A percentile compares a stretch with the other conserved stretches of the same genome.
Evolutionary conservation across 64 coral and sea anemone genomes (phyloP).

Genomic region (Montipora efflorescens): DNA sequence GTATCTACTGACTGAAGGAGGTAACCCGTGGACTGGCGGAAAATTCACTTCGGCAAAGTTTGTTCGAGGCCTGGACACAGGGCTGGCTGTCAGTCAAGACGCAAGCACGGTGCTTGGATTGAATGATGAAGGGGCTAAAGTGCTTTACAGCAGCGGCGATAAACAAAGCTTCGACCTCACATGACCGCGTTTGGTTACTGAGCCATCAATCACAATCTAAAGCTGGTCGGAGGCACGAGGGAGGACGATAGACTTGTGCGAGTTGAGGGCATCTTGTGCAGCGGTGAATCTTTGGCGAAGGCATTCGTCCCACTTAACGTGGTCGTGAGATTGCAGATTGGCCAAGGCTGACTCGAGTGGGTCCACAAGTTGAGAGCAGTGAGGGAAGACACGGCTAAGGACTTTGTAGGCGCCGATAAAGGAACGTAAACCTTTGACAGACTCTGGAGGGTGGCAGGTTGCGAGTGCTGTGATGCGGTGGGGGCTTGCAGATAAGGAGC

Average conservation of each 20-base stretch:
- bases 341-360: background rate
- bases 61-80: too few species aligned
- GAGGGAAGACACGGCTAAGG: constrained; percentile 15
- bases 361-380: constrained; percentile 14
- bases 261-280: background rate
- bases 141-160: too few species aligned
- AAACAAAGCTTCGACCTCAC: too few species aligned
- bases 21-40: too few species aligned
- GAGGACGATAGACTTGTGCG: background rate
- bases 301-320: background rate
- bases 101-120: too few species aligned
- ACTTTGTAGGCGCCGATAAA: constrained; percentile 56
- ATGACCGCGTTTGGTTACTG: too few species aligned
- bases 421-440: constrained; percentile 21
- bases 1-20: too few species aligned
- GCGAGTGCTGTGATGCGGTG: constrained; percentile 11
- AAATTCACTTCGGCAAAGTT: too few species aligned
- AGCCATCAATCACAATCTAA: too few species aligned
- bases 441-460: background rate
- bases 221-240: background rate
- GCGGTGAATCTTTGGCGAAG: constrained; percentile 1
- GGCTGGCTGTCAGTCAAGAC: too few species aligned
- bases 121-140: too few species aligned
- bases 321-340: background rate
- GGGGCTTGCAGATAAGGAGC: constrained; percentile 8